These are phyloP conservation scores for Phrynocephalus vlangalii DNA, from an alignment of 2,797 vertebrate species.

Conservation along the genomic window DNA sequence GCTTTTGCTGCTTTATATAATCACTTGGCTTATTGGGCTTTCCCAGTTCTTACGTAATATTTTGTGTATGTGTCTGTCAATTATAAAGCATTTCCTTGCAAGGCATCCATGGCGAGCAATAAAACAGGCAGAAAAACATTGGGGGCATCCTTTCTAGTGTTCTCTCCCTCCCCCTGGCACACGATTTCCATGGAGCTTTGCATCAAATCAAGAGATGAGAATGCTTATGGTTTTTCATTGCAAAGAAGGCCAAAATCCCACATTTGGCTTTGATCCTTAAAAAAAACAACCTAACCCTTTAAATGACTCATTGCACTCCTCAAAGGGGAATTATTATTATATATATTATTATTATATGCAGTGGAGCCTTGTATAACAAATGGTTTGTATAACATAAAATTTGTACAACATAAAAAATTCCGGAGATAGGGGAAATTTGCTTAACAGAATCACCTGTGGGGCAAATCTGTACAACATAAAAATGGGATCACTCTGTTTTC, in stretches of 20 bases:
- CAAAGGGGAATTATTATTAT: neutral
- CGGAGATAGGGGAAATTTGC: too few species aligned
- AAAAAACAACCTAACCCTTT: constrained; percentile 48
- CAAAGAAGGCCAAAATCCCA: constrained; percentile 24
- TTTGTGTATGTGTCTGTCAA: constrained; percentile 36
- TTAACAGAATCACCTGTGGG: too few species aligned
- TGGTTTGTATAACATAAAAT: too few species aligned
- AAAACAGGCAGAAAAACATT: constrained; percentile 24
- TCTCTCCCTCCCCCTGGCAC: neutral
- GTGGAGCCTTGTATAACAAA: too few species aligned
- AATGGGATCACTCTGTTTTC: too few species aligned
- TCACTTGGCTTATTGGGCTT: constrained; percentile 54
- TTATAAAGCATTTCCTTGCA: constrained; percentile 56
- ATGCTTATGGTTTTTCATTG: constrained; percentile 15
- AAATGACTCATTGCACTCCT: constrained; percentile 48
- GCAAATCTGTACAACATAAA: too few species aligned
- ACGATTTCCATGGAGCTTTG: constrained; percentile 20
- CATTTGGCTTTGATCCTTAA: constrained; percentile 59
- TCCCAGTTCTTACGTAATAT: constrained; percentile 69
- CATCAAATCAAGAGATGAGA: constrained; percentile 37
- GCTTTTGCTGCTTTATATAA: constrained; percentile 69
- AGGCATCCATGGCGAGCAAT: constrained; percentile 49
- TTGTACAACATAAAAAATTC: too few species aligned
- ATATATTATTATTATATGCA: too few species aligned
- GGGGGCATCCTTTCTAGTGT: neutral